phyloP scores from a whole-genome alignment of 2,888 invertebrate species.

The Clepsis dumicolana region DNA sequence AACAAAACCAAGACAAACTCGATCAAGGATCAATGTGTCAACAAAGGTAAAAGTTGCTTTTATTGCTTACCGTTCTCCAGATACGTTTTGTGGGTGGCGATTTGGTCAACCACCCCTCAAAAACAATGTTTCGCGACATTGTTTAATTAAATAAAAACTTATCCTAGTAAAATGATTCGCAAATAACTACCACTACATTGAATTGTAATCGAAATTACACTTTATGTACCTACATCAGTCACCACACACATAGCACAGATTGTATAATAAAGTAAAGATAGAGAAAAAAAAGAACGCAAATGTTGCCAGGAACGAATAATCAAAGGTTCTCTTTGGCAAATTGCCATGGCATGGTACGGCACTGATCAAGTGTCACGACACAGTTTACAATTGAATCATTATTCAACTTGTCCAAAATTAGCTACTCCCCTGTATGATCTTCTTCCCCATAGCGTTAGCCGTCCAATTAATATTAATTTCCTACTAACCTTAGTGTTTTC shows the following conservation, averaged over 20 bases:
- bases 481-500: too few species aligned
- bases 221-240: slow-evolving; percentile 23
- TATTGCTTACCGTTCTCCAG: slow-evolving; percentile 95
- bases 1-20: slow-evolving; percentile 49
- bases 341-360: too few species aligned
- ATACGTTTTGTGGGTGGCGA: slow-evolving; percentile 97
- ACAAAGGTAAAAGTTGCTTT: slow-evolving; percentile 60
- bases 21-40: slow-evolving; percentile 60
- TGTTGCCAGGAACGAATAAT: slow-evolving; percentile 20
- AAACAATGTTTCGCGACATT: slow-evolving; percentile 90
- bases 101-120: slow-evolving; percentile 98
- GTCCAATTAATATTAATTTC: too few species aligned
- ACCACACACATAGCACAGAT: slow-evolving; percentile 26
- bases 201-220: slow-evolving; percentile 45
- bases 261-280: slow-evolving; percentile 27
- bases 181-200: slow-evolving; percentile 55
- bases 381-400: too few species aligned
- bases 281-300: not conserved
- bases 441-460: too few species aligned
- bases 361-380: too few species aligned
- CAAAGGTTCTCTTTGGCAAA: too few species aligned
- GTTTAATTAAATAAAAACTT: slow-evolving; percentile 50
- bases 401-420: too few species aligned
- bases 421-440: too few species aligned
- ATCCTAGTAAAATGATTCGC: slow-evolving; percentile 61